Evolutionary conservation across 2,113 vertebrate genomes (phyloP).

Genomic region (Bubalus kerabau): DNA sequence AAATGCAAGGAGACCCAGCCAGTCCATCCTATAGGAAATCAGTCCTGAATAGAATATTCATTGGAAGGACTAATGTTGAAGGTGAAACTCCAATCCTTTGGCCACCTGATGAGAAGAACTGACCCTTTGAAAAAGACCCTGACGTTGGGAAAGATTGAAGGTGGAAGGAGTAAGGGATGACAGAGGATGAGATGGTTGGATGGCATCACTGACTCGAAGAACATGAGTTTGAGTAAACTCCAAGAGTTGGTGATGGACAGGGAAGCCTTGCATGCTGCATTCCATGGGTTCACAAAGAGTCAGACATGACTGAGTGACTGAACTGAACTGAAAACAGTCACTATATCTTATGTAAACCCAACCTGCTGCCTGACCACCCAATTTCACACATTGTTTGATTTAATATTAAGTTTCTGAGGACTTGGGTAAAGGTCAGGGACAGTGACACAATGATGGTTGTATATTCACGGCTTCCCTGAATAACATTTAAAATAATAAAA

Average conservation of each 20-base stretch:
- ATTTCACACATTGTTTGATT: neutral
- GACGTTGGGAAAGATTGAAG: neutral
- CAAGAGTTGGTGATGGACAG: neutral
- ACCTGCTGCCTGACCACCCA: neutral
- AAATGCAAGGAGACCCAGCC: neutral
- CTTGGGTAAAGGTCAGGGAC: neutral
- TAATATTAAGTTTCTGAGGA: neutral
- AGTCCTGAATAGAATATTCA: neutral
- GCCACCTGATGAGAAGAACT: neutral
- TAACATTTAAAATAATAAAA: constrained; percentile 28
- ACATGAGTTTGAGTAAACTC: neutral
- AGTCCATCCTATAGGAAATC: neutral
- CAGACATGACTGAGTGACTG: neutral
- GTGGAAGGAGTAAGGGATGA: neutral
- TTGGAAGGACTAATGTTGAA: neutral
- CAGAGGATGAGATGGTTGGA: neutral
- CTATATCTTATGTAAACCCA: neutral
- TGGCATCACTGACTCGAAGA: neutral
- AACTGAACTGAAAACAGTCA: neutral
- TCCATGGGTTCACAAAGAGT: neutral
- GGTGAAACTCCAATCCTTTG: neutral
- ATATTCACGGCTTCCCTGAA: neutral
- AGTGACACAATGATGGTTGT: neutral
- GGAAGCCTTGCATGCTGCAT: neutral
- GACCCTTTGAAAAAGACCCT: neutral